phyloP scores from a whole-genome alignment of 2,888 invertebrate species.

The Amphimallon solstitiale region DNA sequence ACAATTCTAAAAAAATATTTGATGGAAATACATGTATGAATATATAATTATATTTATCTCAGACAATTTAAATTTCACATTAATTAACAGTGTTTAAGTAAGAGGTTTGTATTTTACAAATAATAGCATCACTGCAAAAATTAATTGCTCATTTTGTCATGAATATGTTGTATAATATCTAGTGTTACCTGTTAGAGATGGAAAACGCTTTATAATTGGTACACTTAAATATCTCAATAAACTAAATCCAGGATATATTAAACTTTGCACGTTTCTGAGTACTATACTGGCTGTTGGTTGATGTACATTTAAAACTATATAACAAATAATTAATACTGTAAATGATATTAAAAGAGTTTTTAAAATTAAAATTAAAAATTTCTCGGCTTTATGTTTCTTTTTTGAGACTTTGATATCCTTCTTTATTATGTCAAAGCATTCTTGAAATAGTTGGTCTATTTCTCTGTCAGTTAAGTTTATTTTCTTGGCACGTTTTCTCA shows the following conservation, averaged over 20 bases:
- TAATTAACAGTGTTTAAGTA: too few relatives aligned
- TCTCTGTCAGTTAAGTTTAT: constrained; percentile 71
- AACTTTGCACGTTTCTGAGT: constrained; percentile 79
- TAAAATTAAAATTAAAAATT: constrained; percentile 35
- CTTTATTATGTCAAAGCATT: constrained; percentile 65
- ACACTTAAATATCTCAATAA: constrained; percentile 77
- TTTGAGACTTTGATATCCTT: constrained; percentile 48
- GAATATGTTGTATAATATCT: constrained; percentile 10
- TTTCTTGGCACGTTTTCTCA: constrained; percentile 69
- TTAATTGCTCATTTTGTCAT: not conserved
- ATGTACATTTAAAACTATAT: constrained; percentile 66
- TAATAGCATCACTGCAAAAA: too few relatives aligned
- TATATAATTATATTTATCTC: too few relatives aligned
- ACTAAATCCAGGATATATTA: constrained; percentile 83
- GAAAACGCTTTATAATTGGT: constrained; percentile 80
- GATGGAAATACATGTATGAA: constrained; percentile 5
- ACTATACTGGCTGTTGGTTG: constrained; percentile 74
- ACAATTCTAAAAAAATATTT: constrained; percentile 68
- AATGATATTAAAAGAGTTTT: constrained; percentile 52
- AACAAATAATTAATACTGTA: constrained; percentile 60
- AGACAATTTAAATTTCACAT: too few relatives aligned
- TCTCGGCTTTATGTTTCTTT: constrained; percentile 30
- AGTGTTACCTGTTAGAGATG: constrained; percentile 74
- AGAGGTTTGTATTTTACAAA: too few relatives aligned
- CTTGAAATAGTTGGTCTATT: constrained; percentile 70